A percentile compares a stretch with the other conserved stretches of the same genome.
phyloP scores from a whole-genome alignment of 2,888 invertebrate genomes.

The Dryadula phaetusa region DNA sequence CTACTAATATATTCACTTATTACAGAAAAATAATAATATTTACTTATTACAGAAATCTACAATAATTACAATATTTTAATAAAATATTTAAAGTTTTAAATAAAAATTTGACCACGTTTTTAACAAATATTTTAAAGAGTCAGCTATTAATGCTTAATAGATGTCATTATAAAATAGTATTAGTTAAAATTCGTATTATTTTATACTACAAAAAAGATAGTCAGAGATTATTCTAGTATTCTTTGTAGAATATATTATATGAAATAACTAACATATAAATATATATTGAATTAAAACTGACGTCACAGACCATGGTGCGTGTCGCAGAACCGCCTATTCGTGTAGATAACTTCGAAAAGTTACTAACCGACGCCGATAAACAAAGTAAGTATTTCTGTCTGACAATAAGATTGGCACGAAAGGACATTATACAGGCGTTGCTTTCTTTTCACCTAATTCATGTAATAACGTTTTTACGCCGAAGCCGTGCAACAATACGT shows the following conservation, averaged over 20 bases:
- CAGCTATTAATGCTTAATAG: too few species aligned
- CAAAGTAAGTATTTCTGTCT: slow-evolving; percentile 18
- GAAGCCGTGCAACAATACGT: slow-evolving; percentile 55
- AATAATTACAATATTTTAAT: too few species aligned
- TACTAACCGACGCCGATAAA: slow-evolving; percentile 28
- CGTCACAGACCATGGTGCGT: not conserved
- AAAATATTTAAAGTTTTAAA: too few species aligned
- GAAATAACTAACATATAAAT: not conserved
- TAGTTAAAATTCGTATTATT: too few species aligned
- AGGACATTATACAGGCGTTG: slow-evolving; percentile 44
- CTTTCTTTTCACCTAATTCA: slow-evolving; percentile 59
- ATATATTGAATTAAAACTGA: not conserved
- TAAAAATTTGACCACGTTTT: too few species aligned
- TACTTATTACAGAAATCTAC: too few species aligned
- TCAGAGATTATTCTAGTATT: too few species aligned
- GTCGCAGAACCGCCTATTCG: not conserved
- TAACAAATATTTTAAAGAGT: too few species aligned
- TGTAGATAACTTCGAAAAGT: slow-evolving; percentile 13
- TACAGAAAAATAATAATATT: too few species aligned
- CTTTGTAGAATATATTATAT: not conserved
- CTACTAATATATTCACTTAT: too few species aligned
- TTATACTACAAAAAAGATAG: too few species aligned
- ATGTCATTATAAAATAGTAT: too few species aligned
- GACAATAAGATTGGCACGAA: slow-evolving; percentile 47
- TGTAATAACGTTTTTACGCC: slow-evolving; percentile 55